phyloP scores from a whole-genome alignment of 2,888 invertebrate genomes.

The Ferdinandea cuprea region DNA sequence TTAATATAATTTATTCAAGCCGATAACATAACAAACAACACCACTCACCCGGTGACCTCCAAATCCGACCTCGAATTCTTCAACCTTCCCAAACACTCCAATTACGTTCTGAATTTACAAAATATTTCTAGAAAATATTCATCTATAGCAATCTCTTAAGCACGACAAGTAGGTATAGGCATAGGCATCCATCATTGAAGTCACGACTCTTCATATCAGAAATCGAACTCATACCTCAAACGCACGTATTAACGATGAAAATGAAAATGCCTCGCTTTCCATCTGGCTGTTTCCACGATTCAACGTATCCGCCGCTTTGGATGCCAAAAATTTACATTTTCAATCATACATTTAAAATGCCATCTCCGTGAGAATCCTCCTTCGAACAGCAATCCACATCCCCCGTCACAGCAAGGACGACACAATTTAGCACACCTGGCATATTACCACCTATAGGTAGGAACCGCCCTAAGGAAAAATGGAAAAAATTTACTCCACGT shows the following conservation, averaged over 20 bases:
- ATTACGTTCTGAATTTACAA: background rate
- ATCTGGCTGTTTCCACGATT: slow-evolving; percentile 59
- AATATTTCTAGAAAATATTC: background rate
- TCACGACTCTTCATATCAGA: slow-evolving; percentile 9
- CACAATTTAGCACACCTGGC: slow-evolving; percentile 57
- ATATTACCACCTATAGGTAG: background rate
- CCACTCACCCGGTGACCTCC: too few relatives aligned
- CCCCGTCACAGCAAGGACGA: slow-evolving; percentile 19
- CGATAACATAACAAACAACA: too few relatives aligned
- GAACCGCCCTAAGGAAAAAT: background rate
- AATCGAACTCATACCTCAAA: background rate
- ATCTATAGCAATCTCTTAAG: background rate
- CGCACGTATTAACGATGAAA: slow-evolving; percentile 47
- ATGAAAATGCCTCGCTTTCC: background rate
- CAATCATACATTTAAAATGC: slow-evolving; percentile 70
- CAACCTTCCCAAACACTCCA: background rate
- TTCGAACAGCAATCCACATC: background rate
- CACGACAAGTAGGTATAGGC: too few relatives aligned
- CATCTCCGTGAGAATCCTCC: slow-evolving; percentile 40
- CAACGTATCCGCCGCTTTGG: slow-evolving; percentile 42
- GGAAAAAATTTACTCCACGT: slow-evolving; percentile 58
- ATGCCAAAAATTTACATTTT: slow-evolving; percentile 61
- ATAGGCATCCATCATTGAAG: slow-evolving; percentile 18
- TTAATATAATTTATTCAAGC: too few relatives aligned
- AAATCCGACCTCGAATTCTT: too few relatives aligned